phyloP scores from a whole-genome alignment of 1,140 invertebrate species.

The Caenorhabditis briggsae region DNA sequence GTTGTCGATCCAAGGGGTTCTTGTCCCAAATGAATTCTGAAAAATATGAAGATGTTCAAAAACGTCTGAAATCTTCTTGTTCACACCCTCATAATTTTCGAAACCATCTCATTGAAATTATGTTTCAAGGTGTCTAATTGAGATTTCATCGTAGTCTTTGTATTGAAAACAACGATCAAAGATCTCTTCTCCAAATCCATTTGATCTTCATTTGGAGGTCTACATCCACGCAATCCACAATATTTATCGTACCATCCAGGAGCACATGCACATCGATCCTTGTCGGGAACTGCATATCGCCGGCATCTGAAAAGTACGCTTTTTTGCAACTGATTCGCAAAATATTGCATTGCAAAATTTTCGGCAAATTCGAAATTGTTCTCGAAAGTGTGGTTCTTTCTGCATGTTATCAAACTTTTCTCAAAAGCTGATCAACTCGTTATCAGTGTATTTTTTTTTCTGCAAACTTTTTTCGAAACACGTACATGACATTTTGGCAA shows the following conservation, averaged over 20 bases:
- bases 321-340: too few species aligned
- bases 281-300: slow-evolving; percentile 7
- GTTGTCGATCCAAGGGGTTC: neutral
- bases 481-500: slow-evolving; percentile 17
- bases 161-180: slow-evolving; percentile 17
- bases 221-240: slow-evolving; percentile 36
- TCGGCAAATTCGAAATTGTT: too few species aligned
- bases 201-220: slow-evolving; percentile 14
- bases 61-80: neutral
- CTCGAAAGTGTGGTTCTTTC: too few species aligned
- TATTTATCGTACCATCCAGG: slow-evolving; percentile 33
- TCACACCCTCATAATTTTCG: neutral
- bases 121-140: slow-evolving; percentile 11
- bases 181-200: neutral
- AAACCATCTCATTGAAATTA: slow-evolving; percentile 35
- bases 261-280: slow-evolving; percentile 14
- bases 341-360: too few species aligned
- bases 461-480: neutral
- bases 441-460: neutral
- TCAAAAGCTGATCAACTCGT: neutral
- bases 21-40: neutral
- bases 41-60: neutral
- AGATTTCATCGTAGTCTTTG: slow-evolving; percentile 11
- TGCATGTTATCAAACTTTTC: neutral
- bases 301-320: neutral